A percentile compares a stretch with the other conserved stretches of the same genome.
Evolutionary conservation across 1,140 invertebrate species (phyloP).

Genomic region (Zaprionus nigranus): DNA sequence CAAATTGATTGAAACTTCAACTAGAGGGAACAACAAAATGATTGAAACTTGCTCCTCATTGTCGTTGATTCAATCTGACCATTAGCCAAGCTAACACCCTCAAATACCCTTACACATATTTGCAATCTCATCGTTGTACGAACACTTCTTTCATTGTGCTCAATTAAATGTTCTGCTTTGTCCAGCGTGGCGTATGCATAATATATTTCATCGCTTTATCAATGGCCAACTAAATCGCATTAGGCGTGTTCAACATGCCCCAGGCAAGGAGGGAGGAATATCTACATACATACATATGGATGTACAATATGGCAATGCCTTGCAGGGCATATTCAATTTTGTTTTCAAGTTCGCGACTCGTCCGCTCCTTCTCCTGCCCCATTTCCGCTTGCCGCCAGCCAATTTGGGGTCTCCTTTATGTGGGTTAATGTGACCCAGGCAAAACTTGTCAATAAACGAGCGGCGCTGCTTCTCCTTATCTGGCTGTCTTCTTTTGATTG

Average conservation of each 20-base stretch:
- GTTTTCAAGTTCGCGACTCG: conserved; percentile 27
- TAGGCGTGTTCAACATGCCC: conserved; percentile 54
- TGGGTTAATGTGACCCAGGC: conserved; percentile 58
- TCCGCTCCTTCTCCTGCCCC: neutral
- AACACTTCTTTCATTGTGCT: conserved; percentile 1
- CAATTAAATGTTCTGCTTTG: conserved; percentile 25
- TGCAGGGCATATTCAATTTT: conserved; percentile 47
- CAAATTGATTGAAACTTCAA: neutral
- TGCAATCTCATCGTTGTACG: neutral
- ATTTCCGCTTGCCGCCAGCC: conserved; percentile 4
- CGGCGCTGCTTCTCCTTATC: neutral
- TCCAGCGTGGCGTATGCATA: conserved; percentile 33
- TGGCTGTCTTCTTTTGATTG: conserved; percentile 30
- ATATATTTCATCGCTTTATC: conserved; percentile 31
- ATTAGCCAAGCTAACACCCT: neutral
- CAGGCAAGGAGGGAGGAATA: neutral
- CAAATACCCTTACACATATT: neutral
- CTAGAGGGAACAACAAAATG: neutral
- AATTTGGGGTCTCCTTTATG: conserved; percentile 36
- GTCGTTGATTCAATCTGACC: neutral
- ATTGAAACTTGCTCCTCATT: neutral
- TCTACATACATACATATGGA: conserved; percentile 10
- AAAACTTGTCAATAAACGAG: conserved; percentile 20
- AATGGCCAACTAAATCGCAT: conserved; percentile 54
- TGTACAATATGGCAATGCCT: conserved; percentile 37